A percentile compares a stretch with the other conserved stretches of the same genome.
Evolutionary conservation across 2,113 vertebrate genomes (phyloP).

Genomic region (Erythrolamprus reginae): DNA sequence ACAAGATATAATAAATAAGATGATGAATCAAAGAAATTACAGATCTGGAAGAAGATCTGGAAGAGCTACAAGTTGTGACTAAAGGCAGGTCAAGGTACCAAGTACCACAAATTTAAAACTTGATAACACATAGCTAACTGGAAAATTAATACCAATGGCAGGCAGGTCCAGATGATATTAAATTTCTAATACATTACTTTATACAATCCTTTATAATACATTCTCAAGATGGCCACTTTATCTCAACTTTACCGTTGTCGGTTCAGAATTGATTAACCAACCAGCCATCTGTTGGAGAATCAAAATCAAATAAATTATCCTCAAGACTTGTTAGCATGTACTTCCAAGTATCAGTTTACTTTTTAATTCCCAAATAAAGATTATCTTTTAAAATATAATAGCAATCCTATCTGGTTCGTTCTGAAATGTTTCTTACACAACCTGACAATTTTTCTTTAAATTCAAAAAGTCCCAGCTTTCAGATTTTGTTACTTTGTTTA

Average conservation of each 20-base stretch:
- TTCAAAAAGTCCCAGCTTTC: not conserved
- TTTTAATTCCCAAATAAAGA: not conserved
- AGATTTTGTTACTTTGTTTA: not conserved
- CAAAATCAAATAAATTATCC: conserved; percentile 22
- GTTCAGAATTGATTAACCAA: conserved; percentile 12
- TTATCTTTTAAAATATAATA: not conserved
- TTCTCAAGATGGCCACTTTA: not conserved
- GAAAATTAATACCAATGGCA: not conserved
- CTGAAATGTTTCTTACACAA: not conserved
- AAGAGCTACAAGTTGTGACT: not conserved
- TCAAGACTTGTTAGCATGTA: conserved; percentile 34
- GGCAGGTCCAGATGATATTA: not conserved
- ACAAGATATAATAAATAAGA: not conserved
- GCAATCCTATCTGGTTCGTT: conserved; percentile 3
- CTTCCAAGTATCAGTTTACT: conserved; percentile 33
- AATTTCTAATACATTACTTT: not conserved
- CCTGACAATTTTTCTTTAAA: not conserved
- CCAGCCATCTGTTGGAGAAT: conserved; percentile 24
- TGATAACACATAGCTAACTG: not conserved
- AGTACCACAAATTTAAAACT: not conserved
- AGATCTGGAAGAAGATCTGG: not conserved
- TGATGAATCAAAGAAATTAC: not conserved
- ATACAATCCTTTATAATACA: not conserved
- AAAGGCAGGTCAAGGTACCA: not conserved
- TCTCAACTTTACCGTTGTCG: rapidly evolving